A percentile compares a stretch with the other conserved stretches of the same genome.
Evolutionary conservation across 2,113 vertebrate genomes (phyloP).

Genomic region (Oryzias javanicus): DNA sequence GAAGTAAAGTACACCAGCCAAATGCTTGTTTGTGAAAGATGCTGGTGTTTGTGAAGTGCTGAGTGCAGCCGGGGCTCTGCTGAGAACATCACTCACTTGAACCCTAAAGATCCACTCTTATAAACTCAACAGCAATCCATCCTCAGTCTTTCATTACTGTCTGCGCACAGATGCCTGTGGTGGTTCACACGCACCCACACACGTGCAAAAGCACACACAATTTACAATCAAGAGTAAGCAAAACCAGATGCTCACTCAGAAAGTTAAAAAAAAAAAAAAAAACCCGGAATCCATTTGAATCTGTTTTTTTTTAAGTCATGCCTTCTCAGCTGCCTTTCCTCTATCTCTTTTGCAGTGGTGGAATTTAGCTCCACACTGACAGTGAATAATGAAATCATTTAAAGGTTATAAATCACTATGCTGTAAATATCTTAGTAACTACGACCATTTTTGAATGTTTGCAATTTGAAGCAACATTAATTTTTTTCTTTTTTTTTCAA

Average conservation of each 20-base stretch:
- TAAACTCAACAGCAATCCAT: slow-evolving; percentile 38
- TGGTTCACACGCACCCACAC: neutral
- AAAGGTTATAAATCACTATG: neutral
- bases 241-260: slow-evolving; percentile 1
- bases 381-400: neutral
- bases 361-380: neutral
- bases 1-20: slow-evolving; percentile 47
- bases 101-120: slow-evolving; percentile 31
- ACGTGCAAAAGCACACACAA: slow-evolving; percentile 1
- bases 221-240: slow-evolving; percentile 5
- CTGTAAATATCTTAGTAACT: neutral
- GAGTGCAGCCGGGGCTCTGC: slow-evolving; percentile 23
- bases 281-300: slow-evolving; percentile 2
- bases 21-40: slow-evolving; percentile 51
- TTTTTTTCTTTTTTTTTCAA: neutral
- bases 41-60: slow-evolving; percentile 39
- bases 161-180: slow-evolving; percentile 10
- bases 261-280: neutral
- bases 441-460: too few relatives aligned
- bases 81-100: slow-evolving; percentile 54
- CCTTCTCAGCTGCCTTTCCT: neutral
- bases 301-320: neutral
- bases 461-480: too few relatives aligned
- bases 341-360: neutral
- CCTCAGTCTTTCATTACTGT: slow-evolving; percentile 33